phyloP scores from a whole-genome alignment of 2,888 invertebrate species.

The Leucophora obtusa region DNA sequence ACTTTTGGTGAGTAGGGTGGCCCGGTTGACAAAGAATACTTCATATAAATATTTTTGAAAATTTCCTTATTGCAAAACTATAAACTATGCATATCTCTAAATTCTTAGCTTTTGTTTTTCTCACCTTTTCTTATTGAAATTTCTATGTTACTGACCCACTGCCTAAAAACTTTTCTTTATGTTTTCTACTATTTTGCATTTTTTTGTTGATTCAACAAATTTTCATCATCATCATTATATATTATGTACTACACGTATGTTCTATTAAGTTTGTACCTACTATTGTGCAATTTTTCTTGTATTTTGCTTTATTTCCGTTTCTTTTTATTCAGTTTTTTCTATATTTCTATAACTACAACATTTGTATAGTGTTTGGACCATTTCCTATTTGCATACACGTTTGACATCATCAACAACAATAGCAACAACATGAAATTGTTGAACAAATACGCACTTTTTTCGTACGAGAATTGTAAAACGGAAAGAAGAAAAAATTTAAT shows the following conservation, averaged over 20 bases:
- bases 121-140: conserved; percentile 47
- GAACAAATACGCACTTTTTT: conserved; percentile 56
- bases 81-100: not conserved
- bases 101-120: conserved; percentile 26
- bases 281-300: conserved; percentile 33
- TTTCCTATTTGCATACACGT: conserved; percentile 38
- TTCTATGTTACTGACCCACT: conserved; percentile 60
- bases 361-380: conserved; percentile 7
- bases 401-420: conserved; percentile 1
- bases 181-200: conserved; percentile 27
- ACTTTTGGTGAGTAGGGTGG: too few relatives aligned
- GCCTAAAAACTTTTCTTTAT: conserved; percentile 51
- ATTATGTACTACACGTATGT: not conserved
- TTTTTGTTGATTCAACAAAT: conserved; percentile 23
- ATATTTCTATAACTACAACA: not conserved
- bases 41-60: too few relatives aligned
- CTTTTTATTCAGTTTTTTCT: conserved; percentile 11
- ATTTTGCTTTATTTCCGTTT: conserved; percentile 46
- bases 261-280: conserved; percentile 20
- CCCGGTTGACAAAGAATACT: too few relatives aligned
- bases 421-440: conserved; percentile 40
- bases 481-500: not conserved
- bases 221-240: conserved; percentile 12
- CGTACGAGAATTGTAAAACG: not conserved
- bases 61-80: not conserved